Base-by-base conservation (phyloP, 2,888 invertebrate genomes). In the Drosophila borborema region DNA sequence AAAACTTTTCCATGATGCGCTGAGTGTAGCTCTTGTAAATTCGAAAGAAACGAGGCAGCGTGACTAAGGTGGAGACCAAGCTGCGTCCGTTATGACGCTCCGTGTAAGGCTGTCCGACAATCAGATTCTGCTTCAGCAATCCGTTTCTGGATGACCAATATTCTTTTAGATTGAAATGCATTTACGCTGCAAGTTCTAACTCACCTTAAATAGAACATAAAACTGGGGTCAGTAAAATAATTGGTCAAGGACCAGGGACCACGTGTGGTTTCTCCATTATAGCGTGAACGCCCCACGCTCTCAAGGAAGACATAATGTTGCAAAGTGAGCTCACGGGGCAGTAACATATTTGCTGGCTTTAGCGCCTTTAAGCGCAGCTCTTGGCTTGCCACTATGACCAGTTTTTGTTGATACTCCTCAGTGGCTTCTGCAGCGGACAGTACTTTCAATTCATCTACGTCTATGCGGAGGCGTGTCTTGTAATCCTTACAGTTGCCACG, bases 341-440 rank as follows among this genome's bases (percentile, higher is more conserved):
- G 90, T 3, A 94, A 64, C 9, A 87, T 92, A 68, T 94, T 91
- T 2, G 93, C 92, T 12, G 95, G 94, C 54, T 95, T 93, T 43
- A 97, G 89, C 0, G 95, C 94, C 64, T 92, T 91, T 66, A 94
- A 94, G 38, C 97, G 94, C 20, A 94, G 87, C 36, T 92, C 90
- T 89, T 96, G 96, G 58, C 94, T 94, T 16, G 96, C 97, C 4
- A 97, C 97, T 41, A 97, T 93, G 0, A 97, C 95, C 43, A 97
- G 93, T 72, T 92, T 94, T 67, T 94, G 94, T 2, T 95, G 95
- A 94, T 94, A 96, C 55, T 95, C 82, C 5, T 94, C 94, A 43
- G 95, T 94, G 2, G 93, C 90, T 6, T 71, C 95, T 83, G 12
- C 90, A 0, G 69, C 70, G 4, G 60, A 91, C 64, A 94, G 86